These are phyloP conservation scores for Apotomis betuletana DNA, from an alignment of 2,888 invertebrate species.

Conservation along the genomic window DNA sequence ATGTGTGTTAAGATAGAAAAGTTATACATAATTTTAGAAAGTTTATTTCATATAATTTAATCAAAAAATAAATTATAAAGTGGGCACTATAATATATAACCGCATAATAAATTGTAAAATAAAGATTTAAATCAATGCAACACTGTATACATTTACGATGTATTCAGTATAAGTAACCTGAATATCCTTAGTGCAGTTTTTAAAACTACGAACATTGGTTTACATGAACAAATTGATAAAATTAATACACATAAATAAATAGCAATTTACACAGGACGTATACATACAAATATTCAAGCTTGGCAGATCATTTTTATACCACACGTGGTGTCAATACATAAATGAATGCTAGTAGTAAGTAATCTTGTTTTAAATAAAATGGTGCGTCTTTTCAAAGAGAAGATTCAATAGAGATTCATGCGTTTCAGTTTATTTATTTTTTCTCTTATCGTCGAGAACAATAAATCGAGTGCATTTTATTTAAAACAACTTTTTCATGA, in stretches of 20 bases:
- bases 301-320: constrained; percentile 10
- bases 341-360: not conserved
- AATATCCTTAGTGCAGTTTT: constrained; percentile 14
- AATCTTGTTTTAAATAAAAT: constrained; percentile 26
- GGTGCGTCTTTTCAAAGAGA: not conserved
- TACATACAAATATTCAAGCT: constrained; percentile 28
- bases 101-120: constrained; percentile 6
- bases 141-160: constrained; percentile 25
- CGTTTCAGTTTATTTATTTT: not conserved
- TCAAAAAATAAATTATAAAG: constrained; percentile 35
- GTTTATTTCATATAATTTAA: constrained; percentile 27
- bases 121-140: constrained; percentile 21
- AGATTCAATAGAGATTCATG: not conserved
- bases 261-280: constrained; percentile 16
- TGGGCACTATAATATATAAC: constrained; percentile 12
- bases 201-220: constrained; percentile 12
- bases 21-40: not conserved
- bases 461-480: constrained; percentile 18
- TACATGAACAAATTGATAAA: constrained; percentile 12
- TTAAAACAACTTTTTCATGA: constrained; percentile 13
- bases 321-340: constrained; percentile 7
- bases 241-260: constrained; percentile 26
- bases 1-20: constrained; percentile 22
- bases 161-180: constrained; percentile 6
- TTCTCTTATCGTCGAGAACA: not conserved